Conservation (phyloP, 2,113 vertebrate species). For the Saccopteryx bilineata region DNA sequence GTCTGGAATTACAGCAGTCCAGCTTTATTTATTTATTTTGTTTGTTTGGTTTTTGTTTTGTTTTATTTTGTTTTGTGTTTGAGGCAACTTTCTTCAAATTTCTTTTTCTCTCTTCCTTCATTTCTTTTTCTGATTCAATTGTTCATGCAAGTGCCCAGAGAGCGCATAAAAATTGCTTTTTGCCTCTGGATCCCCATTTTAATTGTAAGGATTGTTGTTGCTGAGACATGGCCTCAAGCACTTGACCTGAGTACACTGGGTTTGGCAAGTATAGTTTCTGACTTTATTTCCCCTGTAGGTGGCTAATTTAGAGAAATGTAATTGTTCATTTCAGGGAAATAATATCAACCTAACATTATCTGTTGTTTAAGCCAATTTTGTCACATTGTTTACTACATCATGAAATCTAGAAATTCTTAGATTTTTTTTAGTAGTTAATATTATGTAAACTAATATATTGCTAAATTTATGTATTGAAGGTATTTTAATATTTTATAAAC, state of each 20-base stretch:
- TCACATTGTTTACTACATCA: slow-evolving; percentile 33
- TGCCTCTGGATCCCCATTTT: slow-evolving; percentile 96
- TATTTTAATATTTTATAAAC: slow-evolving; percentile 39
- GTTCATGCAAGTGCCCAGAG: slow-evolving; percentile 94
- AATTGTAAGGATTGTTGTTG: slow-evolving; percentile 97
- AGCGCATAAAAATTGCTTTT: slow-evolving; percentile 96
- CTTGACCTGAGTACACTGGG: slow-evolving; percentile 85
- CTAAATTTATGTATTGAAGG: not conserved
- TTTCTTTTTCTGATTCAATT: slow-evolving; percentile 83
- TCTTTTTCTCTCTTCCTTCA: slow-evolving; percentile 82
- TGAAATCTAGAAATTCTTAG: slow-evolving; percentile 71
- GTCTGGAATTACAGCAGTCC: slow-evolving; percentile 75
- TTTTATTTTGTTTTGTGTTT: not conserved
- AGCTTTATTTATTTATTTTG: slow-evolving; percentile 55
- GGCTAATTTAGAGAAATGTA: slow-evolving; percentile 76
- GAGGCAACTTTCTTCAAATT: slow-evolving; percentile 82
- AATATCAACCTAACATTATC: slow-evolving; percentile 57
- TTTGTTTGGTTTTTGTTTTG: too few relatives aligned
- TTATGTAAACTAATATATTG: slow-evolving; percentile 26
- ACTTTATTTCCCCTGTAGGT: slow-evolving; percentile 71
- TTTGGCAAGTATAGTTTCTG: slow-evolving; percentile 92
- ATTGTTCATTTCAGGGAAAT: slow-evolving; percentile 71
- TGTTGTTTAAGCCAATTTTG: slow-evolving; percentile 58
- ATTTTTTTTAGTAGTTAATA: slow-evolving; percentile 59
- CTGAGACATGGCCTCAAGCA: slow-evolving; percentile 88